Evolutionary conservation across 2,888 invertebrate species (phyloP), one percentile per base, ranked within the genome.

Genomic region (Latrodectus hesperus): DNA sequence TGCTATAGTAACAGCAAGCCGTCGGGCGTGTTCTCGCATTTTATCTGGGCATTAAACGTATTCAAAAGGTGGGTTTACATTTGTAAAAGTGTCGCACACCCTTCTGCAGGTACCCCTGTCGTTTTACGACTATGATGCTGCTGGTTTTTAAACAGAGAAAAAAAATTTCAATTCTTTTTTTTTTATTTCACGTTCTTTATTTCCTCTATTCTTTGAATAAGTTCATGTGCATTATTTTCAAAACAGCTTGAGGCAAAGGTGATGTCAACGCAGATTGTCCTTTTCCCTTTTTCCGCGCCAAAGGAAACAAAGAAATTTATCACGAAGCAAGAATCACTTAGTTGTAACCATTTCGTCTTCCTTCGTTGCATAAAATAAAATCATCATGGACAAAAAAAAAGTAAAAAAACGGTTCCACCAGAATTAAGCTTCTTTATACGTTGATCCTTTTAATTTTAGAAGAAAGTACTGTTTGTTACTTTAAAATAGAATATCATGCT

Each of bases 1-100:
- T 88, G 74, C 87, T 65, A 88, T 88, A 75, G 82, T 64, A 83
- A 88, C 87, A 83, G 79, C 78, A 83, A 88, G 87, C 82, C 83
- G 87, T 83, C 86, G 87, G 87, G 87, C 87, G 87, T 88, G 87
- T 88, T 72, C 83, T 82, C 83, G 87, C 87, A 88, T 88, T 88
- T 88, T 88, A 88, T 88, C 87, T 88, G 82, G 78, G 87, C 87
- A 88, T 88, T 88, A 88, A 88, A 88, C 79, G 87, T 78, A 88
- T 88, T 88, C 87, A 88, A 87, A 87, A 88, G 87, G 87, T 83
- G 87, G 87, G 87, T 88, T 83, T 88, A 83, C 87, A 88, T 83
- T 88, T 88, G 87, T 88, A 88, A 88, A 87, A 88, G 82, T 82
- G 83, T 79, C 87, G 77, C 82, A 88, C 87, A 76, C 87, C 87